Evolutionary conservation across 2,888 invertebrate species (phyloP).

Genomic region (Prosapia bicincta): DNA sequence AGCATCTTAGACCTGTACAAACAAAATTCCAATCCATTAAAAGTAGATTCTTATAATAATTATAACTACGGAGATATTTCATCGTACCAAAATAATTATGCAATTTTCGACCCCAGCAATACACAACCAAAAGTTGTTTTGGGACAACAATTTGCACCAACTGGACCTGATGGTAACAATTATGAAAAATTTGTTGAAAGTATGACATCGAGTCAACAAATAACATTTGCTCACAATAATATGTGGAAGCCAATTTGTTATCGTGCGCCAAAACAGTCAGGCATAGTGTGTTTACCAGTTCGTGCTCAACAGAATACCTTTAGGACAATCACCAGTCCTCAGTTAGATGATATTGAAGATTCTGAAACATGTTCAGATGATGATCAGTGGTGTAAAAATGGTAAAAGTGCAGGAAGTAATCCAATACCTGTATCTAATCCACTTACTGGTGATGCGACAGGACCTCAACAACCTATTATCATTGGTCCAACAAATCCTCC

Average conservation of each 20-base stretch:
- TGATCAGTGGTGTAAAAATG: background rate
- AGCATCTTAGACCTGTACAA: background rate
- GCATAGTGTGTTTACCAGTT: slow-evolving; percentile 3
- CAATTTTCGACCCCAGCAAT: background rate
- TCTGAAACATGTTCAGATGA: background rate
- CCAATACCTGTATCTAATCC: slow-evolving; percentile 1
- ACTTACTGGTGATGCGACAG: background rate
- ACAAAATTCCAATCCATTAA: background rate
- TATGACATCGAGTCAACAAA: slow-evolving; percentile 42
- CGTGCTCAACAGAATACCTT: background rate
- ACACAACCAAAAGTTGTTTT: background rate
- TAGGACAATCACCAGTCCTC: background rate
- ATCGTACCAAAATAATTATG: background rate
- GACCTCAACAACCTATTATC: background rate
- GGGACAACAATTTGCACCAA: slow-evolving; percentile 17
- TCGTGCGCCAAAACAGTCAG: slow-evolving; percentile 21
- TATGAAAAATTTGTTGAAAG: slow-evolving; percentile 41
- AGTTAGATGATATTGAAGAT: background rate
- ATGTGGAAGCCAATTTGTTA: slow-evolving; percentile 42
- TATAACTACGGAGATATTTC: background rate
- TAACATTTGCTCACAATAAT: slow-evolving; percentile 41
- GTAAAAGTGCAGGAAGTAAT: background rate
- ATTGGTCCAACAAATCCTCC: slow-evolving; percentile 11
- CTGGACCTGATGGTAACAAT: slow-evolving; percentile 29
- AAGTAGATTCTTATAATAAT: background rate